These are phyloP conservation scores for Machaerirhynchus nigripectus DNA, from an alignment of 2,113 vertebrate genomes.

Conservation along the genomic window DNA sequence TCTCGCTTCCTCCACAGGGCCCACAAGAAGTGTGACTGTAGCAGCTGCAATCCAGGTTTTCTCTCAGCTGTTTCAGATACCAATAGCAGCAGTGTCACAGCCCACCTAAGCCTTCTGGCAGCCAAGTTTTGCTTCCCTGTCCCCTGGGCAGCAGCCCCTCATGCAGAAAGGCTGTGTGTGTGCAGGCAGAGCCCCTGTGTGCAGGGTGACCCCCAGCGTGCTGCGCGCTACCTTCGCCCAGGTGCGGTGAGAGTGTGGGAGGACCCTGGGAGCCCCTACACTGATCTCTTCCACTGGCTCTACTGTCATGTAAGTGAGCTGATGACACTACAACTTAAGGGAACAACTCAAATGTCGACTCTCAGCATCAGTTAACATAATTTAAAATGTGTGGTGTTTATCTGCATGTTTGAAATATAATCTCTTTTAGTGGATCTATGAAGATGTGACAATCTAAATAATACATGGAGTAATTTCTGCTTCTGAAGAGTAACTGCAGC, in stretches of 20 bases:
- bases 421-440: not conserved
- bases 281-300: not conserved
- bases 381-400: not conserved
- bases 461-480: not conserved
- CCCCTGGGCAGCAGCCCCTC: not conserved
- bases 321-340: not conserved
- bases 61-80: not conserved
- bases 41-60: not conserved
- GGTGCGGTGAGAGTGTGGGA: fast-evolving
- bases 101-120: not conserved
- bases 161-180: not conserved
- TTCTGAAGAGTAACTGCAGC: not conserved
- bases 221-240: fast-evolving
- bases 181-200: not conserved
- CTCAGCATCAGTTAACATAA: not conserved
- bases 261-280: not conserved
- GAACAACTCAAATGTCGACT: not conserved
- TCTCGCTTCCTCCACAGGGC: not conserved
- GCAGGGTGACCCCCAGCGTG: not conserved
- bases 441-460: not conserved
- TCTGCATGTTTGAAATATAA: not conserved
- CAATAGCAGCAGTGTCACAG: not conserved
- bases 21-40: not conserved
- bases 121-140: no score
- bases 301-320: not conserved